Percentiles rank a stretch among this genome's conserved stretches.
Evolutionary conservation across 2,888 invertebrate genomes (phyloP).

Genomic region (Hirtodrosophila alboralis): DNA sequence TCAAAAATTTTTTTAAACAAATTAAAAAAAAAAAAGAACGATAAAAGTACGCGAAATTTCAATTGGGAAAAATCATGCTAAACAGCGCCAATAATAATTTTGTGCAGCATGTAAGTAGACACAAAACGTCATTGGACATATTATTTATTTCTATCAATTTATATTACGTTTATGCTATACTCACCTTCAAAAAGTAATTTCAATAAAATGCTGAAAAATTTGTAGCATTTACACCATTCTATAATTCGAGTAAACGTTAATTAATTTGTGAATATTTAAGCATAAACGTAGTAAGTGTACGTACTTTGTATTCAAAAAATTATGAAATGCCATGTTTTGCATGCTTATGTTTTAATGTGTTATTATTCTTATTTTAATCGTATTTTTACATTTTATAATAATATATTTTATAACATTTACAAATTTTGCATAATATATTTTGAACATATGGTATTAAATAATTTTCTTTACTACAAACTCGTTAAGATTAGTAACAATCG

Average conservation of each 20-base stretch:
- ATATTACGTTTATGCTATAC: conserved; percentile 21
- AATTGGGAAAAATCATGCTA: conserved; percentile 73
- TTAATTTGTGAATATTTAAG: background rate
- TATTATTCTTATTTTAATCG: background rate
- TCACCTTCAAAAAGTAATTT: background rate
- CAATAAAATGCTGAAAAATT: too few relatives aligned
- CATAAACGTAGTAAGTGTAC: conserved; percentile 14
- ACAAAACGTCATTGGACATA: conserved; percentile 38
- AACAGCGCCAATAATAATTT: conserved; percentile 73
- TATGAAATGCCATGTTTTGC: background rate
- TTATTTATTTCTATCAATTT: conserved; percentile 26
- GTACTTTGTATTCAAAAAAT: background rate
- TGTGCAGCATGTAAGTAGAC: conserved; percentile 78
- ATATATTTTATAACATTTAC: too few relatives aligned
- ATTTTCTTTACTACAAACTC: too few relatives aligned
- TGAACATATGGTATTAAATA: too few relatives aligned
- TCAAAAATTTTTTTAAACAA: conserved; percentile 8
- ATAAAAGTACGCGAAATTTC: conserved; percentile 46
- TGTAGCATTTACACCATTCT: too few relatives aligned
- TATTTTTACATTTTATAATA: background rate
- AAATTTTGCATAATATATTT: background rate
- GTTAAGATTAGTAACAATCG: too few relatives aligned
- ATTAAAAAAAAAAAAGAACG: conserved; percentile 20
- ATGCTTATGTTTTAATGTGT: background rate
- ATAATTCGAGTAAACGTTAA: too few relatives aligned